A percentile compares a stretch with the other conserved stretches of the same genome.
Conservation (phyloP, 1,140 invertebrate species). For the Oscheius sp. region DNA sequence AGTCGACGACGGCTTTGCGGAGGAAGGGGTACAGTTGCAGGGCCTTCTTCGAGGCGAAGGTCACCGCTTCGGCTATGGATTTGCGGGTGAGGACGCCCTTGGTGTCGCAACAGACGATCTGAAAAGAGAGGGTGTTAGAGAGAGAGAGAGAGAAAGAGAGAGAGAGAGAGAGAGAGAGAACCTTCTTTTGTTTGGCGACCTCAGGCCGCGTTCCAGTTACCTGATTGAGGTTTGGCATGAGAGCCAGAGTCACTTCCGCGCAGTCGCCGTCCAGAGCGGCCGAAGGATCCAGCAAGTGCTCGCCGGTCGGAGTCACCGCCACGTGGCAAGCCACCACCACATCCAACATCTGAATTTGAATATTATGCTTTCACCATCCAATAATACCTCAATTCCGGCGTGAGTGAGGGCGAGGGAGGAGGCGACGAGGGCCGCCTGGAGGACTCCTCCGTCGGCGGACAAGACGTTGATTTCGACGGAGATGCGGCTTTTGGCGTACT, state of each 20-base stretch:
- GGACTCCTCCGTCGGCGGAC: neutral
- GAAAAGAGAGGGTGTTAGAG: neutral
- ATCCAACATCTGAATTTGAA: neutral
- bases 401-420: neutral
- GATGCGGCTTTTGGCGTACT: neutral
- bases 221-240: constrained; percentile 14
- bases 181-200: neutral
- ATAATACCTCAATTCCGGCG: constrained; percentile 13
- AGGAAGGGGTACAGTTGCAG: neutral
- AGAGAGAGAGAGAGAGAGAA: neutral
- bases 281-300: neutral
- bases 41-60: neutral
- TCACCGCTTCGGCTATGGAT: neutral
- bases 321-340: neutral
- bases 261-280: too few species aligned
- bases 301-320: neutral
- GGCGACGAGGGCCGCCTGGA: neutral
- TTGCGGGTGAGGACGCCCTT: neutral
- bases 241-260: neutral
- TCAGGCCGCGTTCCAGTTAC: neutral
- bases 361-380: neutral
- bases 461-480: neutral
- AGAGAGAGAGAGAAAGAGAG: neutral
- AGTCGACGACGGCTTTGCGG: neutral
- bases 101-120: neutral